Base-by-base conservation (phyloP, 2,797 vertebrate genomes). In the Malacoctenus gilli region DNA sequence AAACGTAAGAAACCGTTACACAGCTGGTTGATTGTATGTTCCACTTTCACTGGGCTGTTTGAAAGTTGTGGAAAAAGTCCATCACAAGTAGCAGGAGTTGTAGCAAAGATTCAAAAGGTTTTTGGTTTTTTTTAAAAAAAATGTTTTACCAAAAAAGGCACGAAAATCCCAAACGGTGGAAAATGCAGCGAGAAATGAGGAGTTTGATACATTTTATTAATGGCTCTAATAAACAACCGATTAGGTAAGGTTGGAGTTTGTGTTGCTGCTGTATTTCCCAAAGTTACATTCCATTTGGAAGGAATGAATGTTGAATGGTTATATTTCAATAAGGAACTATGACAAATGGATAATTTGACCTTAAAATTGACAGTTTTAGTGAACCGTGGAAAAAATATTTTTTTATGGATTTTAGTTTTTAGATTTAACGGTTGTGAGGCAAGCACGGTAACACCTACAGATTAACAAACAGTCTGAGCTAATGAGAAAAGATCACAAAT, bases 381-480 rank as follows among this genome's bases (percentile, higher is more conserved):
- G n/a, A n/a, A n/a, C n/a, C n/a, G n/a, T n/a, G n/a, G n/a, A n/a
- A n/a, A n/a, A n/a, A n/a, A n/a, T n/a, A n/a, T n/a, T n/a, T n/a
- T n/a, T n/a, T n/a, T n/a, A n/a, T 36, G 1, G 3, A 28, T 28
- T 63, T 34, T 28, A 25, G 23, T 31, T n/a, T 23, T 0, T 12
- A 15, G 16, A 36, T 28, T 4, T 2, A 25, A 23, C 32, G 31
- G 49, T 6, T 37, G 37, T 0, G 2, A 31, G 16, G 19, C 8
- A 42, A 46, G 5, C n/a, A 9, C 37, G 19, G 9, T 20, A 50
- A 19, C 8, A 19, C n/a, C 7, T 31, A 22, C 11, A 23, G 10
- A 44, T 38, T 1, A 32, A n/a, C 8, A 58, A 57, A 56, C 36
- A 5, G 43, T 32, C 13, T 36, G n/a, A 50, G 18, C 10, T 37